A percentile compares a stretch with the other conserved stretches of the same genome.
Conservation (phyloP, 2,888 invertebrate species). For the Drosophila fungiperda region DNA sequence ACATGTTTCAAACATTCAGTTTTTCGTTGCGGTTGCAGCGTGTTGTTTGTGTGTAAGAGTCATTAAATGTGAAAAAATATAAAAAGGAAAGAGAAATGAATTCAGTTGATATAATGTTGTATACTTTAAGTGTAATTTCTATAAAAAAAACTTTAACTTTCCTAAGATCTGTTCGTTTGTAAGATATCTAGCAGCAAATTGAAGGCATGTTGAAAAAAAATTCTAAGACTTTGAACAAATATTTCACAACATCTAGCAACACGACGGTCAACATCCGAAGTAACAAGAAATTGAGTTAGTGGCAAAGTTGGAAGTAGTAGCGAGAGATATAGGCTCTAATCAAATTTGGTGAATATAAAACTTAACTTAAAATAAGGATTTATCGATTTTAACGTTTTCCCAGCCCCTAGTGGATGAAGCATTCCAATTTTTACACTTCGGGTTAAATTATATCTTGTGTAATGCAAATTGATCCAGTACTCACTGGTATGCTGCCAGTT, state of each 20-base stretch:
- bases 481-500: constrained; percentile 24
- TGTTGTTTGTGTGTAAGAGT: not conserved
- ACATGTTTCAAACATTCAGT: too few species aligned
- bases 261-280: constrained; percentile 3
- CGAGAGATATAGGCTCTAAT: too few species aligned
- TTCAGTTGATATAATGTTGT: not conserved
- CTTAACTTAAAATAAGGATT: too few species aligned
- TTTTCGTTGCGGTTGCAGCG: constrained; percentile 27
- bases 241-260: not conserved
- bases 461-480: constrained; percentile 35
- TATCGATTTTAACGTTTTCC: too few species aligned
- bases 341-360: too few species aligned
- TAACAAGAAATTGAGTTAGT: constrained; percentile 5
- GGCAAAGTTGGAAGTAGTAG: too few species aligned
- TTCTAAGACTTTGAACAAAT: not conserved
- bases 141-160: not conserved
- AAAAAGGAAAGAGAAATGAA: not conserved
- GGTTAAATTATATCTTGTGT: not conserved
- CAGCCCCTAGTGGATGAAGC: too few species aligned
- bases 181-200: not conserved
- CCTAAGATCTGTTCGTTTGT: not conserved
- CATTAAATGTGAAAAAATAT: not conserved
- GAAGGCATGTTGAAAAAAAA: not conserved
- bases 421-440: too few species aligned
- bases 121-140: not conserved